Conservation (phyloP, 2,113 vertebrate species). For the Pagrus major region DNA sequence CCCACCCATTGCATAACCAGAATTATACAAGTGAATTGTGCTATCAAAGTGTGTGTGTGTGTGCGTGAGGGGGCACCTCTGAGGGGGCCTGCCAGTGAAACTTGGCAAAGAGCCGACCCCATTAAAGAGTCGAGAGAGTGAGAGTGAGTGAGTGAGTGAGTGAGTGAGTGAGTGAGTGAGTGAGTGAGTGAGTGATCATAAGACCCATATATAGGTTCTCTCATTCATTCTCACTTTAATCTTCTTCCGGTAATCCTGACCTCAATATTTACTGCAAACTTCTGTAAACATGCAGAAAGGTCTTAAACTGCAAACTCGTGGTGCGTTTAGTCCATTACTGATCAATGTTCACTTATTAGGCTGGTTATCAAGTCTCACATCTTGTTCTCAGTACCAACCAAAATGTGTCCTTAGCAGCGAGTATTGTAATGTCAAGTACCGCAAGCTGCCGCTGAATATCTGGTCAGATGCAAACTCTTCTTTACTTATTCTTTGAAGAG, state of each 20-base stretch:
- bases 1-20: constrained; percentile 76
- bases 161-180: constrained; percentile 9
- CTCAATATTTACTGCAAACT: not conserved
- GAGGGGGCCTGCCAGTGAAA: constrained; percentile 65
- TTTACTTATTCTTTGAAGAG: not conserved
- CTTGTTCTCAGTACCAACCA: too few relatives aligned
- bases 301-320: not conserved
- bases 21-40: constrained; percentile 78
- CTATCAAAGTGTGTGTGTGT: constrained; percentile 52
- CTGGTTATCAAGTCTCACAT: too few relatives aligned
- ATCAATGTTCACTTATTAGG: too few relatives aligned
- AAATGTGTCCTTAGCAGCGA: too few relatives aligned
- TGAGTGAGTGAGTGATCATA: constrained; percentile 13
- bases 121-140: constrained; percentile 51
- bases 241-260: not conserved
- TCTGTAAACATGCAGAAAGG: not conserved
- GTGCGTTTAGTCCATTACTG: not conserved
- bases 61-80: constrained; percentile 56
- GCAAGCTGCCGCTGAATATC: not conserved
- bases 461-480: not conserved
- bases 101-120: constrained; percentile 63
- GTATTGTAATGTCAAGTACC: not conserved
- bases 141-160: constrained; percentile 9
- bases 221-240: not conserved
- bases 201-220: not conserved